A percentile compares a stretch with the other conserved stretches of the same genome.
phyloP scores from a whole-genome alignment of 2,113 vertebrate genomes.

The Tyto alba region DNA sequence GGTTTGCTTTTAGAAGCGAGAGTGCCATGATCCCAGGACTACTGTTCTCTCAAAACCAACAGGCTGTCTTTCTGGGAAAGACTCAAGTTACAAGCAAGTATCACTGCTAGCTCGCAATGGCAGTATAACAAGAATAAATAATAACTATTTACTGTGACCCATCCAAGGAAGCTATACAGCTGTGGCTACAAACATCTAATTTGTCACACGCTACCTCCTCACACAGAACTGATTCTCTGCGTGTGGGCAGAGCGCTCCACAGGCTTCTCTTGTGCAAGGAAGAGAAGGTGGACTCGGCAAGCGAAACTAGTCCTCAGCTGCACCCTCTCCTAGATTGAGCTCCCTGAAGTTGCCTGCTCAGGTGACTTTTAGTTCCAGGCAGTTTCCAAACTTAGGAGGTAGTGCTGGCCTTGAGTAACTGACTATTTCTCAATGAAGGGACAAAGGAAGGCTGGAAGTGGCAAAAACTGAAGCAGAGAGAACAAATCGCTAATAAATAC shows the following conservation, averaged over 20 bases:
- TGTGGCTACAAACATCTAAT: not conserved
- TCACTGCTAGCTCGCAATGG: not conserved
- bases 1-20: slow-evolving; percentile 13
- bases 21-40: not conserved
- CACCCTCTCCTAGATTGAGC: not conserved
- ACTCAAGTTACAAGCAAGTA: not conserved
- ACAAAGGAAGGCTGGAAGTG: not conserved
- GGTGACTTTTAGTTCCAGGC: not conserved
- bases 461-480: not conserved
- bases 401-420: not conserved
- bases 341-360: accelerated
- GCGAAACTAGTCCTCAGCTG: not conserved
- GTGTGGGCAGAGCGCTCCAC: not conserved
- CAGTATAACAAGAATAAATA: not conserved
- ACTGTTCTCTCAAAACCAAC: not conserved
- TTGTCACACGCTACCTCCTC: not conserved
- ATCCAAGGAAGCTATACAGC: not conserved
- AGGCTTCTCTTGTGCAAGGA: not conserved
- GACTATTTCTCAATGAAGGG: not conserved
- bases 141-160: not conserved
- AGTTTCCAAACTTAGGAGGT: not conserved
- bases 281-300: not conserved
- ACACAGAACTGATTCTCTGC: not conserved
- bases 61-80: not conserved
- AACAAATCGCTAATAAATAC: not conserved